Percentiles rank a stretch among this genome's conserved stretches.
phyloP scores from a whole-genome alignment of 2,797 vertebrate species.

The Orientallactaga sibirica region DNA sequence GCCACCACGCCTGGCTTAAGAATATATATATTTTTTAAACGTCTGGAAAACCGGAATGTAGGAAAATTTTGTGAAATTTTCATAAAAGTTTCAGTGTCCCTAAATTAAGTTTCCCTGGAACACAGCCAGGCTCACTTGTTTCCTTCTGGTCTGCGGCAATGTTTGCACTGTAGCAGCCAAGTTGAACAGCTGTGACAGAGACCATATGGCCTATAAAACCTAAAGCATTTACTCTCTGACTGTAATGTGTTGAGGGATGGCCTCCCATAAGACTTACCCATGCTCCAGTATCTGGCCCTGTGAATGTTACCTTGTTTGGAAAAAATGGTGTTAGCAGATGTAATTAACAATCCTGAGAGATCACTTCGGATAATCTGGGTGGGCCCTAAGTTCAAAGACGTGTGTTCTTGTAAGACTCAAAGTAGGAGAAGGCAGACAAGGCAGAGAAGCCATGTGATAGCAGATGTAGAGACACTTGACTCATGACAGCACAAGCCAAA shows the following conservation, averaged over 20 bases:
- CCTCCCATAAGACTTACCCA: neutral
- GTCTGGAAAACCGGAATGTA: neutral
- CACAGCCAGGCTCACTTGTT: neutral
- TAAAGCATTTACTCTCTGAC: constrained; percentile 31
- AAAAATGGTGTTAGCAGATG: constrained; percentile 45
- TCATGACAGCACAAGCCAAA: neutral
- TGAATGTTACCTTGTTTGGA: constrained; percentile 41
- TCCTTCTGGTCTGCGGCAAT: neutral
- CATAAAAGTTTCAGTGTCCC: neutral
- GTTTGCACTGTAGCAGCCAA: neutral
- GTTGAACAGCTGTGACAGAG: neutral
- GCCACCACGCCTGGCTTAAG: too few species aligned
- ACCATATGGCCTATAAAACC: neutral
- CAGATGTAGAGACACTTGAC: neutral
- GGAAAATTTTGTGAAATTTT: constrained; percentile 53
- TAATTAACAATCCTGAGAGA: constrained; percentile 26
- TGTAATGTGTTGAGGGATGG: neutral
- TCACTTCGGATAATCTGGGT: neutral
- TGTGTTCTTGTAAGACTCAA: neutral
- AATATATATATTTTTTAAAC: neutral
- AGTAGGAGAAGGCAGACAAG: neutral
- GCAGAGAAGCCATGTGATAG: neutral
- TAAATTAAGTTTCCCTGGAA: constrained; percentile 27
- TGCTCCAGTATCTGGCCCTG: neutral
- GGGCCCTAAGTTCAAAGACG: neutral